Evolutionary conservation across 1,140 invertebrate species (phyloP).

Genomic region (Drosophila dunni): DNA sequence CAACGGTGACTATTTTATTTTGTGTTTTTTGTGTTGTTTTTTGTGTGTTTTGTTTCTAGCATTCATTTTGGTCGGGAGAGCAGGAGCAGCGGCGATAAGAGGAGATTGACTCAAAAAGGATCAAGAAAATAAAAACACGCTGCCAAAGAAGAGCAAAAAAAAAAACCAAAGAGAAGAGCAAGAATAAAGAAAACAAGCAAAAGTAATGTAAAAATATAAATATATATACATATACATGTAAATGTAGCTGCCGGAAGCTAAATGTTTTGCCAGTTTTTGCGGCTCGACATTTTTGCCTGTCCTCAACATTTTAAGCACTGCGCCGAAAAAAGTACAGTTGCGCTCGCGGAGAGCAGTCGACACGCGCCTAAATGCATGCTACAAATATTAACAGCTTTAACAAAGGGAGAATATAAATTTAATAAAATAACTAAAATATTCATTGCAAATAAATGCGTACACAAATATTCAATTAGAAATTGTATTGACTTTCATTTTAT

Average conservation of each 20-base stretch:
- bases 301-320: not conserved
- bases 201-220: conserved; percentile 53
- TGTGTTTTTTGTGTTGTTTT: conserved; percentile 26
- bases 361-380: not conserved
- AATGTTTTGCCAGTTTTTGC: conserved; percentile 61
- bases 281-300: conserved; percentile 7
- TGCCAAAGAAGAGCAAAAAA: conserved; percentile 3
- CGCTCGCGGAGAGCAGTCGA: conserved; percentile 17
- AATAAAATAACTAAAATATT: not conserved
- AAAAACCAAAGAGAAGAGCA: not conserved
- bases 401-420: not conserved
- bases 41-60: not conserved
- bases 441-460: not conserved
- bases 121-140: not conserved
- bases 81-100: not conserved
- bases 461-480: conserved; percentile 34
- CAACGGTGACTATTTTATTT: conserved; percentile 51
- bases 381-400: not conserved
- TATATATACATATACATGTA: too few relatives aligned
- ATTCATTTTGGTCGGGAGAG: not conserved
- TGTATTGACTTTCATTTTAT: conserved; percentile 22
- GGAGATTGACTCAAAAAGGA: conserved; percentile 38
- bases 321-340: conserved; percentile 58
- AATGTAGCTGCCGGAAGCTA: conserved; percentile 75
- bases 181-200: conserved; percentile 32